Base-by-base conservation (phyloP, 1,140 invertebrate species). In the Papilio polyxenes region DNA sequence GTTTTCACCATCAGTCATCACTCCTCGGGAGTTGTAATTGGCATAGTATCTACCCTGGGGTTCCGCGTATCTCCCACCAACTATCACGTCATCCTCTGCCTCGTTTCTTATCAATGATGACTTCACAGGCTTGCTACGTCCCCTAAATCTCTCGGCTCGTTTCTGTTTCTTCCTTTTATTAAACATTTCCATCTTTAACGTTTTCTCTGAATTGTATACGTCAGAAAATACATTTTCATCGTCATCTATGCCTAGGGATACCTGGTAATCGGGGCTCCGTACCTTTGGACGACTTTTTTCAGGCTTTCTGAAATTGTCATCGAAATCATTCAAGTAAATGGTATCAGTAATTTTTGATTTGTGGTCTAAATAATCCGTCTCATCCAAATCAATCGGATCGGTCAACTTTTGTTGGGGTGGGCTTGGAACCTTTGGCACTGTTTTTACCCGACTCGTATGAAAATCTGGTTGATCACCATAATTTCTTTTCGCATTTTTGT, bases 31-130 rank as follows among this genome's bases (percentile, higher is more conserved):
- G n/a, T 87, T 84, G 72, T 83, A 85, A 65, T 90, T 92, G 9
- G 85, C 83, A 6, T 93, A 83, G 31, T 88, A 89, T 86, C 92
- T 91, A 11, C 85, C 90, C 8, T 94, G 94, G 40, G 94, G 94
- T 81, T 95, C 94, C 23, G 93, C 94, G 40, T 95, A 94, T 72
- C 92, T 87, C 7, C 94, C 94, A 49, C 93, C 94, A 0, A 95
- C 92, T 79, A 93, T 83, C 7, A 94, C 86, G 78, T 92, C 89
- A n/a, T 89, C 88, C n/a, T 87, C 86, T 9, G 81, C 72, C 51
- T 89, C 84, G 31, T 72, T 5, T 72, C 15, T 51, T 40, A 81
- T 49, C 49, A 23, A 80, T 13, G 81, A 78, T 1, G 48, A 13
- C 2, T 56, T 56, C 17, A 65, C 17, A 6, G 80, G 80, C n/a